phyloP scores from a whole-genome alignment of 2,888 invertebrate genomes.

The Ormyrus rosae region DNA sequence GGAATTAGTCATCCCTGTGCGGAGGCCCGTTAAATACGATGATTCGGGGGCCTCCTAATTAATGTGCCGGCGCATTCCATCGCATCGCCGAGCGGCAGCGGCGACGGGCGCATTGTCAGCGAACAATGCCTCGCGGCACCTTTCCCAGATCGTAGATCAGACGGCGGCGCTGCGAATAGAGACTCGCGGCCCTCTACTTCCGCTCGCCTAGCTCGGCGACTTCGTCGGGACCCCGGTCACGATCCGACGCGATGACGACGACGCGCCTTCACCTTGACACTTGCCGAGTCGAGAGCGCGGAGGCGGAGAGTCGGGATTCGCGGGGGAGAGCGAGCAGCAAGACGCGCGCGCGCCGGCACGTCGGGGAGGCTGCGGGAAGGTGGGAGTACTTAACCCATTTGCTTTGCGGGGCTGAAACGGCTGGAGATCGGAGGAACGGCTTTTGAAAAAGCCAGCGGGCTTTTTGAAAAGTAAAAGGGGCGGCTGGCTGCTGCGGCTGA shows the following conservation, averaged over 20 bases:
- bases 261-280: conserved; percentile 38
- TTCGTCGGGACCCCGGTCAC: conserved; percentile 40
- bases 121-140: background rate
- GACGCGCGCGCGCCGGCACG: background rate
- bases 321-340: no score
- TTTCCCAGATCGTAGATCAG: no score
- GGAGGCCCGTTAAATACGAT: no score
- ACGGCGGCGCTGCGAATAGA: no score
- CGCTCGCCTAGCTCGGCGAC: background rate
- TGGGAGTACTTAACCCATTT: conserved; percentile 37
- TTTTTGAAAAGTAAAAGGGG: background rate
- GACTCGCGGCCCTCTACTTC: no score
- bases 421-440: conserved; percentile 10
- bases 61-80: background rate
- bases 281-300: conserved; percentile 13
- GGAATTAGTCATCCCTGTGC: no score
- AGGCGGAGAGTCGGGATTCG: background rate
- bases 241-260: conserved; percentile 1
- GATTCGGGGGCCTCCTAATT: no score
- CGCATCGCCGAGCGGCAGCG: background rate
- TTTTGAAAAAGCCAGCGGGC: background rate
- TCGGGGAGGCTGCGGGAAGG: no score
- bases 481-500: background rate
- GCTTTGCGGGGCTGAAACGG: background rate
- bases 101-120: background rate